Base-by-base conservation (phyloP, 2,113 vertebrate genomes). In the Halichoeres trimaculatus region DNA sequence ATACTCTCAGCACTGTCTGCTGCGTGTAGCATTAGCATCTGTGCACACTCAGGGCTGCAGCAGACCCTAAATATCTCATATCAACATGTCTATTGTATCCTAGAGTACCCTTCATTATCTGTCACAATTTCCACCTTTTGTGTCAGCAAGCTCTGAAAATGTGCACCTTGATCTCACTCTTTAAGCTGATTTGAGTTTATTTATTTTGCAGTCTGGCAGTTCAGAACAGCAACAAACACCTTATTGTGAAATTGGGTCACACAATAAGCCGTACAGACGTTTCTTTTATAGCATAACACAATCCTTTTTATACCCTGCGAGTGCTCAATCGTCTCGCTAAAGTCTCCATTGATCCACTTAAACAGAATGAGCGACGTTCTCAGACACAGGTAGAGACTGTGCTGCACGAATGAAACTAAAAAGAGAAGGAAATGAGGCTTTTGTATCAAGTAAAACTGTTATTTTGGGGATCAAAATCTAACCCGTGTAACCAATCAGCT, bases 291-390 rank as follows among this genome's bases (percentile, higher is more conserved):
- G 22, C 65, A 22, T 36, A 16, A 45, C 43, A 45, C 13, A 45
- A 45, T 45, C 14, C 14, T 17, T 45, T 45, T 45, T 2, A 45
- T 17, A 45, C 38, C 17, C 14, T 51, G 38, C 7, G 51, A 69
- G 30, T 26, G n/a, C 36, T 19, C 24, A 55, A 61, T 40, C 40
- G 48, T 67, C 54, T 43, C 45, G 68, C 16, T 70, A 22, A 50
- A 68, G 19, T 60, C 65, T 24, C n/a, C 30, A 52, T 61, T 55
- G 22, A 74, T 64, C 38, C 69, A 62, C 13, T 53, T 45, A 22
- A 50, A 57, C n/a, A 50, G 61, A 64, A 51, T 34, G 3, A 79
- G 56, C 52, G 14, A 30, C 38, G 50, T 55, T 20, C 45, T 60
- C 22, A 30, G 43, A 54, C 41, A 45, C 26, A 35, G 38, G 71